Evolutionary conservation across 2,113 vertebrate genomes (phyloP), one percentile per base, ranked within the genome.

Genomic region (Marcusenius ussheri): DNA sequence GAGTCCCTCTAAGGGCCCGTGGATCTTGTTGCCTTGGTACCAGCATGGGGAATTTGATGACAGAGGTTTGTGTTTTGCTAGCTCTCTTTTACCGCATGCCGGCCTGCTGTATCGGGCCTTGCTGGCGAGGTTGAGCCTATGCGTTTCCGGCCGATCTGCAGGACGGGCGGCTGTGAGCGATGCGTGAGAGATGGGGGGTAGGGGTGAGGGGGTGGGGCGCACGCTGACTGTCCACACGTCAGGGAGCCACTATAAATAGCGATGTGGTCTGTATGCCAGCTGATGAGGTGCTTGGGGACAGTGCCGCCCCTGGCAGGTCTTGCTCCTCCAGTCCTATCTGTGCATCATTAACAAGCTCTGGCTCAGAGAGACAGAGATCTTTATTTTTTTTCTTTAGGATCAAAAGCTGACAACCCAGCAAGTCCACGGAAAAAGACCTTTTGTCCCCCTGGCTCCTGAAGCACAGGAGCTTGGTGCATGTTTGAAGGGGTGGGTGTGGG

Each of bases 251-350:
- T 51, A 19, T 31, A 39, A 87, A 87, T 50, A 62, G 51, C 4
- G 3, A 17, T 51, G 11, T 5, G 17, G 42, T 70, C 45, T 42
- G 46, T 31, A 21, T 74, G 10, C 27, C 42, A 46, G 62, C 88
- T 47, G 58, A 47, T 31, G 24, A 80, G 24, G 74, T 83, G 62
- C 42, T 46, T 74, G 70, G 88, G 90, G 8, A 89, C 88, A 90
- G 90, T 88, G 90, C 58, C 5, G 66, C 83, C 77, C 89, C 17
- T 3, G 35, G 47, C 11, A 21, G n/a, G 13, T 53, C 47, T 15
- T 87, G 24, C 50, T 53, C 27, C 50, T 87, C 85, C 85, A 7
- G 13, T 56, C 24, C 85, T 56, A 4, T 51, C 3, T 53, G 31
- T 35, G 85, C 11, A 53, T 53, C 85, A 35, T 87, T 87, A 87